Conservation (phyloP, 1,140 invertebrate genomes). For the Mizuhopecten yessoensis region DNA sequence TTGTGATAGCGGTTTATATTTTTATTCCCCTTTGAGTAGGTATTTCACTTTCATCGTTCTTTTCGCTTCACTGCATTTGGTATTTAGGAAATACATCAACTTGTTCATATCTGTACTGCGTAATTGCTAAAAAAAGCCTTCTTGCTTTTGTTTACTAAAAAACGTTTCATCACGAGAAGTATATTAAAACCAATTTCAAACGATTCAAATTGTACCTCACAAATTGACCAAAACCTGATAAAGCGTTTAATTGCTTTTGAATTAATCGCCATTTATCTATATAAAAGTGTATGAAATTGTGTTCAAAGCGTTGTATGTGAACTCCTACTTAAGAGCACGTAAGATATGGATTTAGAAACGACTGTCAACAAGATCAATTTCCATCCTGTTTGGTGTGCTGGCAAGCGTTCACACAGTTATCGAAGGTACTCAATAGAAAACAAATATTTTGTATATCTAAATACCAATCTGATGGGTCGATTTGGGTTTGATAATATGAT, state of each 20-base stretch:
- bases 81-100: background rate
- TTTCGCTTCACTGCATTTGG: background rate
- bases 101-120: background rate
- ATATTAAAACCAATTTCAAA: background rate
- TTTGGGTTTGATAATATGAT: background rate
- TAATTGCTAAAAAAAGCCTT: background rate
- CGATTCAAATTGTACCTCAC: background rate
- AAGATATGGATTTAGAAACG: background rate
- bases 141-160: background rate
- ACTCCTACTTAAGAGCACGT: background rate
- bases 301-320: background rate
- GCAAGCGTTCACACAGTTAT: background rate
- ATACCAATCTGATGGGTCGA: background rate
- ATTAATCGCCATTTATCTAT: background rate
- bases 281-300: background rate
- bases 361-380: background rate
- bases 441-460: background rate
- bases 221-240: constrained; percentile 24
- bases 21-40: background rate
- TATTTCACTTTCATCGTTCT: background rate
- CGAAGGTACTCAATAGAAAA: background rate
- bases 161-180: background rate
- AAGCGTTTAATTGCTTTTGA: constrained; percentile 34
- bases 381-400: background rate
- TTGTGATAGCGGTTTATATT: background rate